Evolutionary conservation across 2,113 vertebrate genomes (phyloP).

Genomic region (Rhinolophus sinicus): DNA sequence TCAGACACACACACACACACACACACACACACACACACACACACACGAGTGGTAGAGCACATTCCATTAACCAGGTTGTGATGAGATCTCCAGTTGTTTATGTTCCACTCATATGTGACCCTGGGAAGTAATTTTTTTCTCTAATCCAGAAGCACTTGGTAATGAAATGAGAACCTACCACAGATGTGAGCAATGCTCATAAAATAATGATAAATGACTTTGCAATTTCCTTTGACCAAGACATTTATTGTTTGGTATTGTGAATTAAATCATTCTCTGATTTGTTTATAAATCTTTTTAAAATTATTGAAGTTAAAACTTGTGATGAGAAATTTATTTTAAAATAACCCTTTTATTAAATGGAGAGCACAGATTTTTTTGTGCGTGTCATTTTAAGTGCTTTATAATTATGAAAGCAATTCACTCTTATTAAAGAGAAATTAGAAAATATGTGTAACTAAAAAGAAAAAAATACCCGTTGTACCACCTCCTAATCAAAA

Average conservation of each 20-base stretch:
- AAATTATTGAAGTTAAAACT: conserved; percentile 47
- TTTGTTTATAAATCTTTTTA: conserved; percentile 55
- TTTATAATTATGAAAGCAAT: conserved; percentile 61
- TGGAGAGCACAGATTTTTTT: background rate
- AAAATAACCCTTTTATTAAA: background rate
- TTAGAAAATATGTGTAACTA: conserved; percentile 29
- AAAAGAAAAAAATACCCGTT: background rate
- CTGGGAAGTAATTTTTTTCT: conserved; percentile 44
- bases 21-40: no score
- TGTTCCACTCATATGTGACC: background rate
- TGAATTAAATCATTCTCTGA: conserved; percentile 41
- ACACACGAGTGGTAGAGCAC: background rate
- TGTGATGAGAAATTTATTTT: conserved; percentile 30
- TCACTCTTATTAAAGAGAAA: conserved; percentile 39
- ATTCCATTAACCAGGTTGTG: background rate
- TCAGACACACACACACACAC: accelerated
- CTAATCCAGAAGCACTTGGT: conserved; percentile 44
- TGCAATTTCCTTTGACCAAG: conserved; percentile 61
- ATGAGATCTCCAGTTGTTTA: background rate
- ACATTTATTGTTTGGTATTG: conserved; percentile 45
- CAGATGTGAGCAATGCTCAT: background rate
- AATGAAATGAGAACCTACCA: conserved; percentile 35
- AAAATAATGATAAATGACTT: conserved; percentile 59
- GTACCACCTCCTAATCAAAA: background rate
- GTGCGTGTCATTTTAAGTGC: background rate